Evolutionary conservation across 1,140 invertebrate genomes (phyloP).

Genomic region (Drosophila nannoptera): DNA sequence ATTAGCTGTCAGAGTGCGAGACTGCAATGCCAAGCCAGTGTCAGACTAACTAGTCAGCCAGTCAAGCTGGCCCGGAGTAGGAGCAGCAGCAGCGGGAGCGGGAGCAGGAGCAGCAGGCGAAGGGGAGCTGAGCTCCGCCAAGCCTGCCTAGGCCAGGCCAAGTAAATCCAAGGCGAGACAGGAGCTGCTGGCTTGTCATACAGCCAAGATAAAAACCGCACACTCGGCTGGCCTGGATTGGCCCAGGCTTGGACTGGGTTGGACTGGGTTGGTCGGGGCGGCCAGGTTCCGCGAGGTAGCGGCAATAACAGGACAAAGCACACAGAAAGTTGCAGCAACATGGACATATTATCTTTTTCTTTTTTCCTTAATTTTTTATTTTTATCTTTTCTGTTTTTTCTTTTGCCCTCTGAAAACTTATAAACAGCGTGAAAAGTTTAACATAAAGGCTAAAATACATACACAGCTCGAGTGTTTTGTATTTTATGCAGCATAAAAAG

Average conservation of each 20-base stretch:
- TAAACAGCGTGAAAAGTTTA: slow-evolving; percentile 72
- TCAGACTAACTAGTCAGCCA: slow-evolving; percentile 24
- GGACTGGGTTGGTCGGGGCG: not conserved
- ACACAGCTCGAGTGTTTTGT: slow-evolving; percentile 68
- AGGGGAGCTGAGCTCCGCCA: not conserved
- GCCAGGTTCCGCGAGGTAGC: not conserved
- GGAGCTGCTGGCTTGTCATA: slow-evolving; percentile 21
- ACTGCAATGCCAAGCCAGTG: slow-evolving; percentile 45
- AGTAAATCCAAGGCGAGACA: slow-evolving; percentile 3
- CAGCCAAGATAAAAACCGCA: slow-evolving; percentile 71
- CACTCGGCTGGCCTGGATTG: slow-evolving; percentile 41
- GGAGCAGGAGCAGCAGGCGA: slow-evolving; percentile 6
- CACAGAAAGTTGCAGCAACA: slow-evolving; percentile 65
- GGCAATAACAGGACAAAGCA: slow-evolving; percentile 65
- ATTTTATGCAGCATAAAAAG: slow-evolving; percentile 62
- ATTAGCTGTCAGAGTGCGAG: slow-evolving; percentile 61
- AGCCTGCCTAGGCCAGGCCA: slow-evolving; percentile 1
- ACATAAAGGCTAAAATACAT: slow-evolving; percentile 70
- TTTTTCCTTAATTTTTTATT: slow-evolving; percentile 16
- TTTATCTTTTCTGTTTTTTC: slow-evolving; percentile 16
- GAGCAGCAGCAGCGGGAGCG: too few relatives aligned
- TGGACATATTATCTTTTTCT: slow-evolving; percentile 37
- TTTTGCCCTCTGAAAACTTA: slow-evolving; percentile 54
- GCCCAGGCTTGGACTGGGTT: not conserved
- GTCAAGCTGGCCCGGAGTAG: slow-evolving; percentile 1